phyloP scores from a whole-genome alignment of 2,113 vertebrate species.

The Clarias gariepinus region DNA sequence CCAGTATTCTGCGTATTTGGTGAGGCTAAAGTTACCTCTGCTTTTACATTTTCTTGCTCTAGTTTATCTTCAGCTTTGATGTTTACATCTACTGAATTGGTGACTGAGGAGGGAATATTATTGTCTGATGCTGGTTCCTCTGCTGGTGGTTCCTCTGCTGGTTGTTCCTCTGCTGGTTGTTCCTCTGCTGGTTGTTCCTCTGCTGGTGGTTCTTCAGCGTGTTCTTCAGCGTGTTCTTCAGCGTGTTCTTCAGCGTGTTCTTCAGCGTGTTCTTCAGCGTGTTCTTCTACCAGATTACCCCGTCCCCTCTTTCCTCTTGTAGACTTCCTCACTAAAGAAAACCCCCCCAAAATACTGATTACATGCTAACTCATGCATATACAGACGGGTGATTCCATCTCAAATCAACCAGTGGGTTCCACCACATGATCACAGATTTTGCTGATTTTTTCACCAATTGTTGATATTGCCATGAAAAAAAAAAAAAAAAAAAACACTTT shows the following conservation, averaged over 20 bases:
- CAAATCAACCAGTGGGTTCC: no score
- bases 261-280: not conserved
- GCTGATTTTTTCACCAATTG: no score
- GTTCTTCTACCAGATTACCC: constrained; percentile 16
- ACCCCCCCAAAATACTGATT: not conserved
- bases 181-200: no score
- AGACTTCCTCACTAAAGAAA: constrained; percentile 52
- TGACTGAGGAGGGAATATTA: not conserved
- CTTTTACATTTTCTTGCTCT: not conserved
- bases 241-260: no score
- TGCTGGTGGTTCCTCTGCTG: no score
- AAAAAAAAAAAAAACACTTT: no score
- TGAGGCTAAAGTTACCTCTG: not conserved
- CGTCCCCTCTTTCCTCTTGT: constrained; percentile 22
- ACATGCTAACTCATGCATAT: not conserved
- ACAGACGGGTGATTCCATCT: no score
- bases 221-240: no score
- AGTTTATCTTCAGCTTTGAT: not conserved
- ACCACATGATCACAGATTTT: no score
- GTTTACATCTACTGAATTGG: not conserved
- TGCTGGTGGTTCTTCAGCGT: no score
- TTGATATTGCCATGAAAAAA: no score
- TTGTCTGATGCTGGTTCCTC: not conserved
- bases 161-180: no score
- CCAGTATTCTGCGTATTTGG: not conserved